phyloP scores from a whole-genome alignment of 2,888 invertebrate genomes.

The Lepidocyrtinus sp. region DNA sequence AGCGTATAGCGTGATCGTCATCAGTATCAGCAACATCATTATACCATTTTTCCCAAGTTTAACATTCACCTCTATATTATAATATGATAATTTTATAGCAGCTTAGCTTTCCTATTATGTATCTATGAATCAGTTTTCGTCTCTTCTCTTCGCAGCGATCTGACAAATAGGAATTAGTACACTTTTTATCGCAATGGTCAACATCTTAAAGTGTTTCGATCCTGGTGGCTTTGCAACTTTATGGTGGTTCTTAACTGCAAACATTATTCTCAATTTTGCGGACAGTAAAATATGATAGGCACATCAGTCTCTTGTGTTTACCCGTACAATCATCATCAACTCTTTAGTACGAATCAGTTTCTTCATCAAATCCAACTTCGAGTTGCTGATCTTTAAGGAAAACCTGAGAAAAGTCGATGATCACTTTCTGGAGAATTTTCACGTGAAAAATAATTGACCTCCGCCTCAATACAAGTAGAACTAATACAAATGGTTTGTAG shows the following conservation, averaged over 20 bases:
- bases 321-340: conserved; percentile 49
- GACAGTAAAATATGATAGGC: conserved; percentile 44
- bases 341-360: too few relatives aligned
- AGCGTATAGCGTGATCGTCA: too few relatives aligned
- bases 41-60: too few relatives aligned
- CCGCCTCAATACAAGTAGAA: too few relatives aligned
- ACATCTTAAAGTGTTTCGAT: not conserved
- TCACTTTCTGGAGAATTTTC: too few relatives aligned
- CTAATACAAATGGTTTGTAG: too few relatives aligned
- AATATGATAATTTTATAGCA: conserved; percentile 48
- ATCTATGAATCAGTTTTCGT: conserved; percentile 34
- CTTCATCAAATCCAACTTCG: too few relatives aligned
- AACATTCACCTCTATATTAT: conserved; percentile 21
- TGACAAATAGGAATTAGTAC: conserved; percentile 48
- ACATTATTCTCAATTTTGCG: conserved; percentile 48
- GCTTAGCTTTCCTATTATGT: conserved; percentile 55
- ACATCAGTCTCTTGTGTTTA: conserved; percentile 50
- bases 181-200: not conserved
- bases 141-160: not conserved
- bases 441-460: too few relatives aligned
- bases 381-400: too few relatives aligned
- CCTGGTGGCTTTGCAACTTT: not conserved
- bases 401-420: too few relatives aligned
- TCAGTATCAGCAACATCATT: too few relatives aligned
- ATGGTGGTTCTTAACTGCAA: not conserved